Conservation (phyloP, 2,113 vertebrate species). For the Gnathonemus longibarbis region DNA sequence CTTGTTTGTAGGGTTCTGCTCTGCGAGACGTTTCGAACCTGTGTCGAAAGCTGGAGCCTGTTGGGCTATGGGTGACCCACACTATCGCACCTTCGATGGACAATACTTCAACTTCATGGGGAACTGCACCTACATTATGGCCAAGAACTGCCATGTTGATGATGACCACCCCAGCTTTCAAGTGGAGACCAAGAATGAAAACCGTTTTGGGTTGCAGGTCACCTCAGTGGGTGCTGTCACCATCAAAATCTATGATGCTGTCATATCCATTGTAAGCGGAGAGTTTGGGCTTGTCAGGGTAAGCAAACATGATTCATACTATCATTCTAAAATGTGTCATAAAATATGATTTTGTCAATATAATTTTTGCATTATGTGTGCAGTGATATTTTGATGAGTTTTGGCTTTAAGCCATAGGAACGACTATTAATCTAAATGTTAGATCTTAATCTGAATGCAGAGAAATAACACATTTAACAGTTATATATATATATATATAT, state of each 20-base stretch:
- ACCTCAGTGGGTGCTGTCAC: slow-evolving; percentile 47
- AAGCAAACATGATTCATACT: slow-evolving; percentile 24
- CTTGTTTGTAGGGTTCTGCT: neutral
- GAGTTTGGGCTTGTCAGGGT: slow-evolving; percentile 43
- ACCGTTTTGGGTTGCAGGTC: slow-evolving; percentile 32
- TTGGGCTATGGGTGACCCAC: slow-evolving; percentile 5
- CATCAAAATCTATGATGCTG: slow-evolving; percentile 42
- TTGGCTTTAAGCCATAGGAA: neutral
- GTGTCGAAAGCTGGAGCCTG: neutral
- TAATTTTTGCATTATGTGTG: neutral
- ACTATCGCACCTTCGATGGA: slow-evolving; percentile 45
- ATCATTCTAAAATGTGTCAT: neutral
- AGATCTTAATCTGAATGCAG: neutral
- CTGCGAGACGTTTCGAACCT: neutral
- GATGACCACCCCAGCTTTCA: slow-evolving; percentile 42
- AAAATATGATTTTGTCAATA: neutral
- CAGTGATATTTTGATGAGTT: neutral
- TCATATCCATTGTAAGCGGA: slow-evolving; percentile 36
- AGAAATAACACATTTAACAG: neutral
- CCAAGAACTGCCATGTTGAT: slow-evolving; percentile 35
- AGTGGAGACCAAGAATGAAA: slow-evolving; percentile 52
- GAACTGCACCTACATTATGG: slow-evolving; percentile 44
- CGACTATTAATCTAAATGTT: neutral
- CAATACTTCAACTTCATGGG: slow-evolving; percentile 41
- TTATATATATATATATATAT: neutral